Percentiles rank a stretch among this genome's conserved stretches.
Evolutionary conservation across 92 coral and sea anemone genomes (phyloP).

Genomic region (Epizoanthus rinbou): DNA sequence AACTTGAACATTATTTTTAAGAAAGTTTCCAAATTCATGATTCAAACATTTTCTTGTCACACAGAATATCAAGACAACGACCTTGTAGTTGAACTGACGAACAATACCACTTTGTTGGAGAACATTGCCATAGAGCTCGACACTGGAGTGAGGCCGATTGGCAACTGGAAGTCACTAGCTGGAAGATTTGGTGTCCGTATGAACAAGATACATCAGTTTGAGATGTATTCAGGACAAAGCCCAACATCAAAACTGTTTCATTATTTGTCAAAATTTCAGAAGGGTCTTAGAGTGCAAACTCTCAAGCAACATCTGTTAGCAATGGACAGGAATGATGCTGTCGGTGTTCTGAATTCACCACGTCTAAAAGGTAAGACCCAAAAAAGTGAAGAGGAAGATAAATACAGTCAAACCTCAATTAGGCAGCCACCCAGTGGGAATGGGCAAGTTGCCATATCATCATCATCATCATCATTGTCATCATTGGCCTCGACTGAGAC

Average conservation of each 20-base stretch:
- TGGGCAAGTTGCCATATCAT: too few relatives aligned
- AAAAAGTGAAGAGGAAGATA: too few relatives aligned
- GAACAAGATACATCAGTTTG: constrained; percentile 1
- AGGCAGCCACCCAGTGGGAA: too few relatives aligned
- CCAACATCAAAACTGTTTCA: neutral
- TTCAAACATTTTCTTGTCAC: too few relatives aligned
- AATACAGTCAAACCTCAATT: too few relatives aligned
- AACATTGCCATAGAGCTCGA: neutral
- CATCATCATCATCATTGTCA: too few relatives aligned
- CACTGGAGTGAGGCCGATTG: constrained; percentile 18
- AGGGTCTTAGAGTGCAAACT: neutral
- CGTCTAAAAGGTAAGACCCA: constrained; percentile 10
- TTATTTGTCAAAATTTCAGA: neutral
- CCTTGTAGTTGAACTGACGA: neutral
- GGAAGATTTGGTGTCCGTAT: neutral
- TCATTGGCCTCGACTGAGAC: too few relatives aligned
- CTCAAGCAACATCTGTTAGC: neutral
- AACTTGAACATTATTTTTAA: too few relatives aligned
- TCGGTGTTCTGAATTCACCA: neutral
- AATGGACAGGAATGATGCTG: neutral
- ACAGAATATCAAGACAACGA: too few relatives aligned
- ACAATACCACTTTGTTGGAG: neutral
- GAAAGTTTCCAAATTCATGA: too few relatives aligned
- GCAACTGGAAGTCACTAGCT: constrained; percentile 8
- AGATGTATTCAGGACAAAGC: neutral